A percentile compares a stretch with the other conserved stretches of the same genome.
Conservation (phyloP, 2,797 vertebrate species). For the Xerus rutilus region DNA sequence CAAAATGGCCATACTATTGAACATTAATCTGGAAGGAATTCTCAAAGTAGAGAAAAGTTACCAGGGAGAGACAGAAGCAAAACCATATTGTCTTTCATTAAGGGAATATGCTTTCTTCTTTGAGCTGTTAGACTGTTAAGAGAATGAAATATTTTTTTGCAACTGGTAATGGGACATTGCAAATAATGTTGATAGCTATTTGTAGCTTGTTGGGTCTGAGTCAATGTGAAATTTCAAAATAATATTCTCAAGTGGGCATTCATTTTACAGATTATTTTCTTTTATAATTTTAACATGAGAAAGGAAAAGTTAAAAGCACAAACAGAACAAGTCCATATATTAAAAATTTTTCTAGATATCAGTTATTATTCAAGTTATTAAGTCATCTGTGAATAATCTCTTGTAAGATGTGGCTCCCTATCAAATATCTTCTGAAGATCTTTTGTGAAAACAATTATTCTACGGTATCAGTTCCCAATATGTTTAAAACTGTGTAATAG, state of each 20-base stretch:
- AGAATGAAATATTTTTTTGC: neutral
- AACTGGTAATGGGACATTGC: neutral
- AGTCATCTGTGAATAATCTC: neutral
- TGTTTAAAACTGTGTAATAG: neutral
- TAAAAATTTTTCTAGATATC: conserved; percentile 26
- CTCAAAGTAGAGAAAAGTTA: neutral
- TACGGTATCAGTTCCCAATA: neutral
- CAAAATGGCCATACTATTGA: neutral
- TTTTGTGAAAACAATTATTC: conserved; percentile 11
- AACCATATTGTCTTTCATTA: neutral
- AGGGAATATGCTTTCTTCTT: neutral
- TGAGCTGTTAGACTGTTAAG: neutral
- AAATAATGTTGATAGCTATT: neutral
- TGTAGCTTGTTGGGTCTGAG: neutral
- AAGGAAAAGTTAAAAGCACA: neutral
- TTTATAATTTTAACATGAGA: neutral
- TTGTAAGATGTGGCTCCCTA: neutral
- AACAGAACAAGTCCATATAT: neutral
- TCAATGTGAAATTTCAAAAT: neutral
- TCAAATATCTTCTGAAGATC: conserved; percentile 56
- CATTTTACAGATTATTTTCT: neutral
- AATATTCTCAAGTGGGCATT: conserved; percentile 9
- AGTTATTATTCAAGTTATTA: conserved; percentile 19
- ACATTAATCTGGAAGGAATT: neutral
- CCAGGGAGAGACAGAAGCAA: neutral